Conservation (phyloP, 2,888 invertebrate species). For the Drosophila melanocephala region DNA sequence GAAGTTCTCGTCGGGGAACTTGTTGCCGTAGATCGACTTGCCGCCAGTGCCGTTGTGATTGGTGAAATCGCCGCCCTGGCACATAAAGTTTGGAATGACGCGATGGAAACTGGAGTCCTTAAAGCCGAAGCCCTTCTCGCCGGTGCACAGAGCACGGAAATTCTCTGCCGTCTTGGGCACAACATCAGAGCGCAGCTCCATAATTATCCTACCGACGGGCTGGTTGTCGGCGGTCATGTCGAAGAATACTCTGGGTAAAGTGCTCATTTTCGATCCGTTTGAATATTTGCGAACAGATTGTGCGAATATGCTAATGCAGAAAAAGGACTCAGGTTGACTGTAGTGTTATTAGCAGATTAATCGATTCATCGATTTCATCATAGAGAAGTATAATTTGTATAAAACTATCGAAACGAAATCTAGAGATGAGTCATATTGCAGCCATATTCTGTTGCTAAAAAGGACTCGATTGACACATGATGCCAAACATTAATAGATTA, state of each 20-base stretch:
- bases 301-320: not conserved
- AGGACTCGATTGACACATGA: not conserved
- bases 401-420: not conserved
- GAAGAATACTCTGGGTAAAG: conserved; percentile 92
- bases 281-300: not conserved
- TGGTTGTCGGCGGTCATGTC: conserved; percentile 94
- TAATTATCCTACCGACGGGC: conserved; percentile 93
- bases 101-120: conserved; percentile 97
- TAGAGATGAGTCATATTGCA: not conserved
- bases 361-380: not conserved
- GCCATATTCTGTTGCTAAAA: not conserved
- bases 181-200: conserved; percentile 89
- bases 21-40: conserved; percentile 98
- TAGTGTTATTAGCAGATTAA: not conserved
- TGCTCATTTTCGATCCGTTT: not conserved
- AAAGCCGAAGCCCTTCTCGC: conserved; percentile 97
- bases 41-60: conserved; percentile 98
- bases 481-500: not conserved
- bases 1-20: conserved; percentile 99
- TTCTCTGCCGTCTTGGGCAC: conserved; percentile 98
- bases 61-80: conserved; percentile 98
- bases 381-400: not conserved
- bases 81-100: conserved; percentile 99
- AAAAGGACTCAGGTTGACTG: not conserved
- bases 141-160: conserved; percentile 98